Base-by-base conservation (phyloP, 2,797 vertebrate genomes). In the Botia kubotai region DNA sequence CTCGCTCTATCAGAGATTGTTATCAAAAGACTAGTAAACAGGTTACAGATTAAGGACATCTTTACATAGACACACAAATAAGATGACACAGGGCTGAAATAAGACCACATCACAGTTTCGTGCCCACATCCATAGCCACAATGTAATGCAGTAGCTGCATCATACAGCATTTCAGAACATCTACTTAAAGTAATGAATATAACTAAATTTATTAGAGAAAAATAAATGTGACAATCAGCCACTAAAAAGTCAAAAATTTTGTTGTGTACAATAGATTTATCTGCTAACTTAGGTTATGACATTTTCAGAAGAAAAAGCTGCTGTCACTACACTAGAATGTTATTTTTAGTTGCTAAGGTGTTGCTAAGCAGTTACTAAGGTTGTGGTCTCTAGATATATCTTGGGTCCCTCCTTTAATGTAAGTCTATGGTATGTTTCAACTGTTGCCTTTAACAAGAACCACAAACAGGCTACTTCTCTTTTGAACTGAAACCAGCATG, bases 41-140 rank as follows among this genome's bases (percentile, higher is more conserved):
- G 55, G 55, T 46, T 73, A 39, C 21, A 73, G 36, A 60, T 73
- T 46, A 46, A 46, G 36, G 19, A 21, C 72, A 60, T 73, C 36
- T 60, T 73, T 72, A 55, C 50, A 71, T 29, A 36, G 62, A 29
- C 29, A 65, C 62, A 36, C 5, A 17, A 26, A 63, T 63, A 63
- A 63, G 60, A 14, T 33, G 4, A 14, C 26, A 33, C 60, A 63
- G 60, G 29, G 26, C 60, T 63, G 26, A 63, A 63, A 63, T 63
- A 23, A 63, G 60, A 63, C 13, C 58, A 63, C 14, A 63, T 63
- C 26, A 63, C 60, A 33, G 23, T 63, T 33, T 63, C 60, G 13
- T 2, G 14, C 21, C 26, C 14, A 33, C 23, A 26, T 26, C 23
- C 23, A 26, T 26, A 26, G 23, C 23, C 23, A 26, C 33, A 33